Evolutionary conservation across 2,888 invertebrate genomes (phyloP), one percentile per base, ranked within the genome.

Genomic region (Tenodera sinensis): DNA sequence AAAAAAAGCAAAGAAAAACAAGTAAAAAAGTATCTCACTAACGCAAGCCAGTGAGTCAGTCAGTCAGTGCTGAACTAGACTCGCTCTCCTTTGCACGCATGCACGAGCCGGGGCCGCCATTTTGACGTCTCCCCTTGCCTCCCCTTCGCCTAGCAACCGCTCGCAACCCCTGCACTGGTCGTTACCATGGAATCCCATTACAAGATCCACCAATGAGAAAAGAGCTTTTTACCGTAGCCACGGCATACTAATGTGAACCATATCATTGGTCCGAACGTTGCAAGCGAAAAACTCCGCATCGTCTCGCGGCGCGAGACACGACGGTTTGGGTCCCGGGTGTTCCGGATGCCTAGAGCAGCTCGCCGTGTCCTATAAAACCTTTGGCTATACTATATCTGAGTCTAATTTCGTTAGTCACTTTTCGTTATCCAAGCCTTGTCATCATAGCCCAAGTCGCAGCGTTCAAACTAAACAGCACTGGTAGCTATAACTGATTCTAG

Each of bases 331-430:
- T 27, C 83, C 85, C 47, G 83, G 84, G 84, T 71, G 88, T 85
- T 85, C 85, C 85, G 88, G 34, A 25, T 83, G 42, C 85, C 28
- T 42, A 71, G 83, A 84, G 81, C 85, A 28, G 85, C 88, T 81
- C 84, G 81, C 47, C 85, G 82, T 20, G 28, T 83, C 85, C 82
- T 82, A 90, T 89, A 90, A 90, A 89, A 89, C 89, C 89, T 87
- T 87, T 87, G 87, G 88, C 87, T 90, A 87, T 89, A 89, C 84
- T 89, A 89, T 90, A 89, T 90, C 90, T 89, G 90, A 88, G 90
- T 94, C 94, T 95, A 95, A 95, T 95, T 94, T 94, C 94, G 95
- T 95, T 95, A 95, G 95, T 95, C 95, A 94, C 94, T 94, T 95
- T 95, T 93, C 94, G 95, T 94, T 95, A 90, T 88, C 84, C 85